These are phyloP conservation scores for Hypomesus transpacificus DNA, from an alignment of 2,113 vertebrate species.

Conservation along the genomic window DNA sequence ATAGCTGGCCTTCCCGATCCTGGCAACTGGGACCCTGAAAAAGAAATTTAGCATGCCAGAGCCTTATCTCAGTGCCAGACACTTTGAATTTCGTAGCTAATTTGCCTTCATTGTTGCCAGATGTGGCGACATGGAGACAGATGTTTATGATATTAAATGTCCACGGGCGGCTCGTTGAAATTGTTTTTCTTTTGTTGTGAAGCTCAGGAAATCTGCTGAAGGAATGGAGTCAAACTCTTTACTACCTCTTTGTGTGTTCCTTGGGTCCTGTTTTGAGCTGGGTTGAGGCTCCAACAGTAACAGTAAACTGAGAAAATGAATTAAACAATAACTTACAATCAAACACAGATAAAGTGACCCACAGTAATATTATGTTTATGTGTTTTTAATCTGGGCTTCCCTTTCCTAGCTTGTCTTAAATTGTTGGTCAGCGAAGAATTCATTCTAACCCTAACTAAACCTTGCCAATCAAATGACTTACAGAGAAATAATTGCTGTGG, in stretches of 20 bases:
- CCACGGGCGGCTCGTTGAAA: slow-evolving; percentile 49
- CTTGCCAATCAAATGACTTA: too few relatives aligned
- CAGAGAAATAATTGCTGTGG: too few relatives aligned
- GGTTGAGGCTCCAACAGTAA: not conserved
- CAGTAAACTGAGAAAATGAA: not conserved
- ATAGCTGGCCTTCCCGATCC: slow-evolving; percentile 24
- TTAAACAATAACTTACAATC: not conserved
- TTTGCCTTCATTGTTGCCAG: slow-evolving; percentile 81
- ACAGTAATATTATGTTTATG: too few relatives aligned
- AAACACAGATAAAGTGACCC: not conserved
- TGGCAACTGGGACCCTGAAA: slow-evolving; percentile 58
- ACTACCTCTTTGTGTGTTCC: not conserved
- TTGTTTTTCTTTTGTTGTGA: slow-evolving; percentile 46
- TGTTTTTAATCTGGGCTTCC: too few relatives aligned
- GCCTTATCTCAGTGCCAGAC: slow-evolving; percentile 75
- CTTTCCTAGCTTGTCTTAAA: too few relatives aligned
- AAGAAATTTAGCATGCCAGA: slow-evolving; percentile 70
- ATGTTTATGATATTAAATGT: slow-evolving; percentile 65
- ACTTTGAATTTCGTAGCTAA: slow-evolving; percentile 74
- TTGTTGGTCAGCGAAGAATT: too few relatives aligned
- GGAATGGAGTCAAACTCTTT: slow-evolving; percentile 41
- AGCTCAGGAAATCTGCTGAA: slow-evolving; percentile 41
- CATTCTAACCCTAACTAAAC: too few relatives aligned
- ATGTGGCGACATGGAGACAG: slow-evolving; percentile 76
- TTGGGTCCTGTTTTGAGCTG: slow-evolving; percentile 22